Conservation (phyloP, 2,113 vertebrate genomes). For the Pandion haliaetus region DNA sequence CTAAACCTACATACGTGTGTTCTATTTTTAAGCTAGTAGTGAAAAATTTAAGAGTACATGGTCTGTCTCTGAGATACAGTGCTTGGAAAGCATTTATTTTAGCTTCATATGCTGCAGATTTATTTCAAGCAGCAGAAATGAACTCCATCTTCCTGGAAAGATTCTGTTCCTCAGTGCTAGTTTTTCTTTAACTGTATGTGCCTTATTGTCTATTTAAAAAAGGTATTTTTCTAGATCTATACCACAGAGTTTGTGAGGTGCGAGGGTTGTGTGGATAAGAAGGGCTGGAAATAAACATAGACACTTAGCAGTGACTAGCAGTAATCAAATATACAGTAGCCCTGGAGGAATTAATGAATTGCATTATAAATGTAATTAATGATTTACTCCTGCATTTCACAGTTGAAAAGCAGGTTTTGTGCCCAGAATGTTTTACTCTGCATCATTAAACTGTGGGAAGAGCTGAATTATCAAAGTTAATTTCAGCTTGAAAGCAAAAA, state of each 20-base stretch:
- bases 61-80: conserved; percentile 32
- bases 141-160: background rate
- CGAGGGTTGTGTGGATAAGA: background rate
- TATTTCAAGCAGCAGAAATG: conserved; percentile 11
- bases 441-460: background rate
- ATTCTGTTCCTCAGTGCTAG: background rate
- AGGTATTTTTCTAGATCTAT: background rate
- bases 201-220: background rate
- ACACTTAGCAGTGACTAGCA: background rate
- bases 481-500: background rate
- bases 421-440: conserved; percentile 1
- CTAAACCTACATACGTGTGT: conserved; percentile 58
- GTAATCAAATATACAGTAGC: conserved; percentile 1
- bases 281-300: background rate
- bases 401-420: conserved; percentile 42
- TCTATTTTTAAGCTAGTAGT: conserved; percentile 72
- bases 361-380: conserved; percentile 53
- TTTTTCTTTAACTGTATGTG: background rate
- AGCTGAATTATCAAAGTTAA: conserved; percentile 12
- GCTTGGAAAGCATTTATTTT: conserved; percentile 55
- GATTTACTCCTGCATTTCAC: conserved; percentile 37
- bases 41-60: conserved; percentile 65
- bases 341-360: conserved; percentile 27
- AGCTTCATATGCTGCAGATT: conserved; percentile 17
- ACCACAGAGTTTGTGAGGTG: background rate